Evolutionary conservation across 1,140 invertebrate species (phyloP), one percentile per base, ranked within the genome.

Genomic region (Ylistrum balloti): DNA sequence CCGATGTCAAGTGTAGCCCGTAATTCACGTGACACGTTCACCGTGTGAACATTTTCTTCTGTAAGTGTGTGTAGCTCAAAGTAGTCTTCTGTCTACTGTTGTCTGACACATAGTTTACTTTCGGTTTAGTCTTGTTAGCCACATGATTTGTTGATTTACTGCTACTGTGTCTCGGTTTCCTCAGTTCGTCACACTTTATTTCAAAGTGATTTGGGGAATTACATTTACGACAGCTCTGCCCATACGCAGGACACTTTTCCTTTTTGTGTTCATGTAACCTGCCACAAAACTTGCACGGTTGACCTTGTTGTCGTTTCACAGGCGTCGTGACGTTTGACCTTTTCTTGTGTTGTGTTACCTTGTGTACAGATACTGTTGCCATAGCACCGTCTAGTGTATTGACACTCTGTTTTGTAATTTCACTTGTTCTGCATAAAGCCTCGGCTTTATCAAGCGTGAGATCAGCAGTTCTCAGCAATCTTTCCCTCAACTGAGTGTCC

Each of bases 401-500:
- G 5, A 32, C 33, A 10, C 56, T n/a, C 2, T 33, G 33, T 17
- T 88, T 45, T 41, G 87, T 45, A 0, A 45, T n/a, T 33, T 88
- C 38, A 32, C 35, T 22, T 33, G 38, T 33, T 33, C 38, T 15
- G 33, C 88, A 56, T 28, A 74, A 33, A 13, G n/a, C n/a, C 20
- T 2, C 22, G 38, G 33, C 38, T 48, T 88, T 88, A 10, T 88
- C 88, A 11, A 88, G 48, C 5, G 34, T 33, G 5, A 89, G 33
- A 33, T 88, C 88, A 20, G 13, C n/a, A 28, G n/a, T 45, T 33
- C 88, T 33, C 17, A 89, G 33, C 0, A 89, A 17, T 20, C 74
- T 85, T 41, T 89, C 88, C 20, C 74, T 34, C 28, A 89, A 38
- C 9, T 35, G 15, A n/a, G 88, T 74, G 35, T 85, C 74, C 15